A percentile compares a stretch with the other conserved stretches of the same genome.
Conservation (phyloP, 2,888 invertebrate genomes). For the Campoplex nolae region DNA sequence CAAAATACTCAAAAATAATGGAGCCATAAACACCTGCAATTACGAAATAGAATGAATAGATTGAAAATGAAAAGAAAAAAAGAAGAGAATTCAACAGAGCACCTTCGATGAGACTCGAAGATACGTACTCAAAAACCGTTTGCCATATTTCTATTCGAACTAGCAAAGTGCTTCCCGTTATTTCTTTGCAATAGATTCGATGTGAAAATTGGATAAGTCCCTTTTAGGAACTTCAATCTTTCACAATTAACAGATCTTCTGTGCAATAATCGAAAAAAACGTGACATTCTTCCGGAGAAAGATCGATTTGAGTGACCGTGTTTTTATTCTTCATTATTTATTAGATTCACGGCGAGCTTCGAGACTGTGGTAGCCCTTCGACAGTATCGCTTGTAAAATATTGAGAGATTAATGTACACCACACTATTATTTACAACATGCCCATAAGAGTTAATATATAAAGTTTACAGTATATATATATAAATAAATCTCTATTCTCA, state of each 20-base stretch:
- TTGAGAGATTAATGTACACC: constrained; percentile 69
- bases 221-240: no score
- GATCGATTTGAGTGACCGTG: no score
- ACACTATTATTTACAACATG: constrained; percentile 69
- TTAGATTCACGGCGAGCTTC: constrained; percentile 47
- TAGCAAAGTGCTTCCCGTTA: no score
- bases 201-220: no score
- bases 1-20: constrained; percentile 67
- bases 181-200: no score
- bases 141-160: no score
- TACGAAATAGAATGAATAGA: neutral
- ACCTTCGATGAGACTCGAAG: neutral
- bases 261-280: no score
- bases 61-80: neutral
- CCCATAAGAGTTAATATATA: constrained; percentile 63
- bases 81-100: neutral
- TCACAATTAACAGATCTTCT: no score
- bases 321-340: constrained; percentile 47
- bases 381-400: constrained; percentile 69
- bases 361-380: neutral
- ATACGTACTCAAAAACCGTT: no score
- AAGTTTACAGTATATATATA: constrained; percentile 53
- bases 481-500: constrained; percentile 50
- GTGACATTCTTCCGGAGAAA: no score
- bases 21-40: neutral